Evolutionary conservation across 2,888 invertebrate genomes (phyloP).

Genomic region (Meloe dianella): DNA sequence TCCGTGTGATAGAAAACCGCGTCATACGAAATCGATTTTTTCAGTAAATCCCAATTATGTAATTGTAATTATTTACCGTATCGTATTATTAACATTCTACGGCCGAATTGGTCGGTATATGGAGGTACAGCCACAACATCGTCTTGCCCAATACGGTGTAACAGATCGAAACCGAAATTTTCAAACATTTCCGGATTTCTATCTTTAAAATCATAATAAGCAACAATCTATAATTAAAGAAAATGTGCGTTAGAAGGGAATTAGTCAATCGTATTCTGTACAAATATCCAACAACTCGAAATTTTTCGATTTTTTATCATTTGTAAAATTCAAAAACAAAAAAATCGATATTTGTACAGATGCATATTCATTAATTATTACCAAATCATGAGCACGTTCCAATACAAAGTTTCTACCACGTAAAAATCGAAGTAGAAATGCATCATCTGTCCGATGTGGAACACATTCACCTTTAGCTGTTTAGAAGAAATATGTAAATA

Average conservation of each 20-base stretch:
- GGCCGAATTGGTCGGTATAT: slow-evolving; percentile 74
- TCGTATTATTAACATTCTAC: slow-evolving; percentile 73
- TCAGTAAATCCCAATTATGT: too few species aligned
- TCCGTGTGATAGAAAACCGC: too few species aligned
- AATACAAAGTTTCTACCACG: slow-evolving; percentile 75
- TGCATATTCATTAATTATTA: too few species aligned
- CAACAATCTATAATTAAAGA: slow-evolving; percentile 66
- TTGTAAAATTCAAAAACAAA: too few species aligned
- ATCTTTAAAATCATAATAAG: slow-evolving; percentile 76
- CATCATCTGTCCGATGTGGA: slow-evolving; percentile 51
- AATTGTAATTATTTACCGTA: slow-evolving; percentile 61
- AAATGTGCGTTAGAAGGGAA: not conserved
- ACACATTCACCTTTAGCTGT: slow-evolving; percentile 70
- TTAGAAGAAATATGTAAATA: slow-evolving; percentile 44
- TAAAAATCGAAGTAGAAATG: slow-evolving; percentile 73
- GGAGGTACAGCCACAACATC: slow-evolving; percentile 75
- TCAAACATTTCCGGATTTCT: slow-evolving; percentile 71
- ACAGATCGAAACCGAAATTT: slow-evolving; percentile 68
- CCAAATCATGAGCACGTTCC: slow-evolving; percentile 74
- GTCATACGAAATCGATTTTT: too few species aligned
- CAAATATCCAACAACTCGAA: too few species aligned
- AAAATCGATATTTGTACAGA: too few species aligned
- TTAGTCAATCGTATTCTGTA: not conserved
- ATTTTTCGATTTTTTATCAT: too few species aligned
- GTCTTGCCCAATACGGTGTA: slow-evolving; percentile 69